Base-by-base conservation (phyloP, 2,113 vertebrate genomes). In the Steatornis caripensis region DNA sequence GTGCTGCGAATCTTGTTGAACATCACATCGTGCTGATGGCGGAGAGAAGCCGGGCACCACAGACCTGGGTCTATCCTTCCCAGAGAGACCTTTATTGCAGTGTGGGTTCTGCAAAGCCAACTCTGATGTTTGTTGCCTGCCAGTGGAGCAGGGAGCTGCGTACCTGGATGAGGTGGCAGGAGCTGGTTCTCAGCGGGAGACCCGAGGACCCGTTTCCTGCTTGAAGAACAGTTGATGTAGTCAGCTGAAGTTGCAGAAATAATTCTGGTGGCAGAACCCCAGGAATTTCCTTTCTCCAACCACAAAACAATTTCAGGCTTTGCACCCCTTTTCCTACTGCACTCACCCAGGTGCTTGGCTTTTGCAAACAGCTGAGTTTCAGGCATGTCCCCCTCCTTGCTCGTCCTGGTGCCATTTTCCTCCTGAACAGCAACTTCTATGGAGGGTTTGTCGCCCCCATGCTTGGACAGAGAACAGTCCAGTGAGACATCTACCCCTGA, bases 11-110 rank as follows among this genome's bases (percentile, higher is more conserved):
- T n/a, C 9, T 29, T 18, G 24, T 57, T 89, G 34, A 69, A 10
- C 3, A 7, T 12, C 24, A 36, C 15, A 9, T 8, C 7, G 53
- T n/a, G 30, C 12, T 45, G 0, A 1, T 20, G 22, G 6, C 9
- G n/a, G 85, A 41, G 64, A 91, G 21, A 6, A 90, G 34, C 15
- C 75, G 7, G 11, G 22, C 19, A 54, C 34, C 78, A 69, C 12
- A 87, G 45, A 30, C 0, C 0, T 3, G 41, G 16, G 2, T 45
- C 4, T 10, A 15, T n/a, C 29, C 37, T 29, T 70, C 11, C 54
- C 32, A 87, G 64, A 23, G 22, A 70, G 12, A n/a, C 17, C 10
- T 29, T 39, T 0, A 0, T 48, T 70, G 21, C 29, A 15, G 53
- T 32, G 37, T 1, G 1, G 19, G 12, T 43, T 22, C 26, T 70